Evolutionary conservation across 1,140 invertebrate species (phyloP).

Genomic region (Ceratina australensis): DNA sequence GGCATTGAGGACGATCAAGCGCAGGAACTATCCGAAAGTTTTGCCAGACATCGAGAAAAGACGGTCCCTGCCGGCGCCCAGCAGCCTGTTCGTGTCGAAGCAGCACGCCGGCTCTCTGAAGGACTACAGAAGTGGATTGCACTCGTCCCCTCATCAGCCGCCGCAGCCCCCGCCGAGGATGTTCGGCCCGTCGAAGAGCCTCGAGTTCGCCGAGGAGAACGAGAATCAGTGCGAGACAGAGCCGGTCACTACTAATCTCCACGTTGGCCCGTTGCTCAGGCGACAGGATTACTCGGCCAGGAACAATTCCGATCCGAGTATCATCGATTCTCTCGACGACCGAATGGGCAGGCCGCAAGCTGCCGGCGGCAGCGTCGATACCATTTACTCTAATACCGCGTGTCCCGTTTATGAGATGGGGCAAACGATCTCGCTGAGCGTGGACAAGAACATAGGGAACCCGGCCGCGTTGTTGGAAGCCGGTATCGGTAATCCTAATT

Average conservation of each 20-base stretch:
- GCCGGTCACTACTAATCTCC: slow-evolving; percentile 72
- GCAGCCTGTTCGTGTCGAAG: slow-evolving; percentile 60
- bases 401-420: slow-evolving; percentile 65
- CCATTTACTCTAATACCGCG: slow-evolving; percentile 56
- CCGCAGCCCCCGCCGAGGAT: slow-evolving; percentile 73
- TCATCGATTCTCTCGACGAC: slow-evolving; percentile 66
- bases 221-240: slow-evolving; percentile 59
- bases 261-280: slow-evolving; percentile 71
- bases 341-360: slow-evolving; percentile 36
- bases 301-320: slow-evolving; percentile 66
- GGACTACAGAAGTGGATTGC: slow-evolving; percentile 58
- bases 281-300: slow-evolving; percentile 59
- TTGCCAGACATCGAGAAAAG: slow-evolving; percentile 83
- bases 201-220: slow-evolving; percentile 66
- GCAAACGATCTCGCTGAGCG: slow-evolving; percentile 36
- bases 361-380: slow-evolving; percentile 52
- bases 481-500: slow-evolving; percentile 66
- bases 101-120: slow-evolving; percentile 61
- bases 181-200: slow-evolving; percentile 66
- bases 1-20: slow-evolving; percentile 85
- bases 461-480: slow-evolving; percentile 44
- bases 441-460: slow-evolving; percentile 59
- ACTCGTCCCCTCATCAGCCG: slow-evolving; percentile 48
- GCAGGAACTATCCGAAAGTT: slow-evolving; percentile 90
- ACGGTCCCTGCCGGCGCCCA: slow-evolving; percentile 73